Percentiles rank a stretch among this genome's conserved stretches.
Evolutionary conservation across 1,140 invertebrate species (phyloP).

Genomic region (Heterodera schachtii): DNA sequence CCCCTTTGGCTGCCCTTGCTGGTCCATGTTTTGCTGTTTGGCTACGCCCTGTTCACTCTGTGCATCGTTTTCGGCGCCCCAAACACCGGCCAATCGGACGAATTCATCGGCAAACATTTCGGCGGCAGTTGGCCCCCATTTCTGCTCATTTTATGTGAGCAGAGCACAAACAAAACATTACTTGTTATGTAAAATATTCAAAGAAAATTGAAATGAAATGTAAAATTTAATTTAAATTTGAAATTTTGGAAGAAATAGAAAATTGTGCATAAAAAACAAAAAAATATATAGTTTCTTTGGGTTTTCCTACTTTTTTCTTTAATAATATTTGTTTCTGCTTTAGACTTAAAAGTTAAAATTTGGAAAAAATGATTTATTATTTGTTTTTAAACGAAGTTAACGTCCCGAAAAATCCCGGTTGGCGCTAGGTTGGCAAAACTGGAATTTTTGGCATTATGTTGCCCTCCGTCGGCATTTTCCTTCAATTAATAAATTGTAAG

Average conservation of each 20-base stretch:
- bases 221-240: not conserved
- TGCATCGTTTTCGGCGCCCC: not conserved
- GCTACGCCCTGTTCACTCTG: not conserved
- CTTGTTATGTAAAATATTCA: not conserved
- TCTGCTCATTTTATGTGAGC: conserved; percentile 21
- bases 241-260: not conserved
- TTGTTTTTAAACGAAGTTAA: too few species aligned
- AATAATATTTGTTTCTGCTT: too few species aligned
- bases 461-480: too few species aligned
- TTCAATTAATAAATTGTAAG: too few species aligned
- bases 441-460: too few species aligned
- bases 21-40: not conserved
- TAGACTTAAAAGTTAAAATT: too few species aligned
- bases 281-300: too few species aligned
- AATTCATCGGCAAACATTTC: not conserved
- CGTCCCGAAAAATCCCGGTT: too few species aligned
- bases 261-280: too few species aligned
- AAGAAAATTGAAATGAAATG: not conserved
- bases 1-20: not conserved
- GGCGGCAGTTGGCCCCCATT: conserved; percentile 15
- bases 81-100: conserved; percentile 7
- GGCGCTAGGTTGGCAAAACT: too few species aligned
- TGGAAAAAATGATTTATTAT: too few species aligned
- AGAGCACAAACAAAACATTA: not conserved
- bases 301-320: too few species aligned